Evolutionary conservation across 2,113 vertebrate species (phyloP), one percentile per base, ranked within the genome.

Genomic region (Phaethon lepturus): DNA sequence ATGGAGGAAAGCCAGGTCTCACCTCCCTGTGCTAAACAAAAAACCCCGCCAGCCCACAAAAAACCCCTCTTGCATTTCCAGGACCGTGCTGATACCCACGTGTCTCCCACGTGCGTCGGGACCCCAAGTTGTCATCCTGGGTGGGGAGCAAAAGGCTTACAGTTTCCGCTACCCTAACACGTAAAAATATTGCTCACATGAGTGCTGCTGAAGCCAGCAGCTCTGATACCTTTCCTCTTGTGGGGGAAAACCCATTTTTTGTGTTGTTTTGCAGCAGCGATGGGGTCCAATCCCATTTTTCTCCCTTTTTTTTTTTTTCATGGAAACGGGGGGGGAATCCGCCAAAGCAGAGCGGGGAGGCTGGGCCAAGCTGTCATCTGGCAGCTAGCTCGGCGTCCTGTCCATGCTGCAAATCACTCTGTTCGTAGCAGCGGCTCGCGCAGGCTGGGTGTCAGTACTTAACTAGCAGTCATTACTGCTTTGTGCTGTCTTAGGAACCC

Each of bases 71-170:
- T 19, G 28, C 17, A n/a, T 45, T 45, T 63, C 5, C 5, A 35
- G 38, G 18, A 8, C 13, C 4, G 1, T 50, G 29, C 35, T 44
- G 63, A 5, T 2, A 2, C 4, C 44, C 2, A 11, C 10, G 60
- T 35, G 40, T 44, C 31, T 22, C 59, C 47, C 25, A 28, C 3
- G 7, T 15, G 6, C 8, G 52, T 2, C 0, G 7, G 14, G 31
- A 19, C 25, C 56, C 62, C 5, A 1, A 2, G 29, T 8, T 68
- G 49, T 19, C 69, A 26, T 26, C 22, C 42, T 58, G 74, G 17
- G 1, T 9, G 19, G 11, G 13, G 6, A 69, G 26, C 35, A 2
- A 23, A 23, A n/a, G 14, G 16, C 47, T 72, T 28, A 2, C 0
- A 1, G 44, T 2, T 78, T 59, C 71, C 64, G n/a, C 55, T 26